Evolutionary conservation across 2,888 invertebrate genomes (phyloP).

Genomic region (Drosophila longiperda): DNA sequence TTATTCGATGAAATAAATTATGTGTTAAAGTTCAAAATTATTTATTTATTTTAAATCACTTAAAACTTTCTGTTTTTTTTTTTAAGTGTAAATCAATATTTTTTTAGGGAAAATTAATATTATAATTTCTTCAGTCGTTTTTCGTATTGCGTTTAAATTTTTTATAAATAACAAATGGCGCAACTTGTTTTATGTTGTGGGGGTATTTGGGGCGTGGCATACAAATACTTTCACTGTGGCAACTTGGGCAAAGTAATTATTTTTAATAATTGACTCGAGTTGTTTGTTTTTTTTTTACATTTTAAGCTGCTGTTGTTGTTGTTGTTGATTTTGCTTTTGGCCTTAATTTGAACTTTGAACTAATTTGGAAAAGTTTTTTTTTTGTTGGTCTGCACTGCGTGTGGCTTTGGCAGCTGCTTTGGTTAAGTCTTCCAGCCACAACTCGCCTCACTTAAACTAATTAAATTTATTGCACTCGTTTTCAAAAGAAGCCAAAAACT

Average conservation of each 20-base stretch:
- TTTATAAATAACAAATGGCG: slow-evolving; percentile 77
- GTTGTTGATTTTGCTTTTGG: slow-evolving; percentile 13
- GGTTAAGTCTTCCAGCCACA: slow-evolving; percentile 53
- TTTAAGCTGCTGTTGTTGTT: slow-evolving; percentile 9
- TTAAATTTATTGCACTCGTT: slow-evolving; percentile 67
- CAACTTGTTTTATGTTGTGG: slow-evolving; percentile 42
- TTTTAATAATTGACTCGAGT: slow-evolving; percentile 79
- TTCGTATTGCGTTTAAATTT: slow-evolving; percentile 60
- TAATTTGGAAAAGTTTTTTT: slow-evolving; percentile 73
- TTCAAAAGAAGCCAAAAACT: slow-evolving; percentile 12
- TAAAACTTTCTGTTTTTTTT: background rate
- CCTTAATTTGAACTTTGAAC: slow-evolving; percentile 75
- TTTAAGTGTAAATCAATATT: background rate
- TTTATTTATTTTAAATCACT: too few relatives aligned
- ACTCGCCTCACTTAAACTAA: slow-evolving; percentile 69
- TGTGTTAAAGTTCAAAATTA: background rate
- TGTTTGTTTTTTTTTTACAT: slow-evolving; percentile 48
- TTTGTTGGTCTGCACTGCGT: slow-evolving; percentile 43
- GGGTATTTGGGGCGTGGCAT: slow-evolving; percentile 28
- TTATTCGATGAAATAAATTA: background rate
- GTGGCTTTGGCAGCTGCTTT: slow-evolving; percentile 71
- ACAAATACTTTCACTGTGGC: slow-evolving; percentile 50
- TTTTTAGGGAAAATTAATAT: slow-evolving; percentile 71
- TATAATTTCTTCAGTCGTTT: slow-evolving; percentile 54
- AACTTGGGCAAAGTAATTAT: slow-evolving; percentile 79